Evolutionary conservation across 2,888 invertebrate genomes (phyloP), one percentile per base, ranked within the genome.

Genomic region (Parasteatoda lunata): DNA sequence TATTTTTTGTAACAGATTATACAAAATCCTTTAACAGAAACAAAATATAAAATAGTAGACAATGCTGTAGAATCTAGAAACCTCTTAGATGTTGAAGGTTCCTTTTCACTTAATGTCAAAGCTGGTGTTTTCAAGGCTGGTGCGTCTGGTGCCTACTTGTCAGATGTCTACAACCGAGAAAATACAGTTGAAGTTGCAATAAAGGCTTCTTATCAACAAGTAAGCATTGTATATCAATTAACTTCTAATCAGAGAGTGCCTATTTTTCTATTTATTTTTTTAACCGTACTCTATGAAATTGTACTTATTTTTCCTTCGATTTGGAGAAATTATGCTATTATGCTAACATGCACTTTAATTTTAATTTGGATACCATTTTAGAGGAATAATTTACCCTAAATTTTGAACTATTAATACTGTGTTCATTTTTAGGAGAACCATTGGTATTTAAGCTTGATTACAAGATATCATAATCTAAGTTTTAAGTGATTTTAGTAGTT

Each of bases 101-200:
- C 86, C 2, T 86, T 89, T n/a, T 84, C 83, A 0, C 72, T 89
- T 3, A 89, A 77, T 4, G 73, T 89, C 1, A 89, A 89, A 77
- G 79, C 59, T 0, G 89, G 89, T 0, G 30, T 87, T 0, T 89
- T 87, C 59, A 89, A 89, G 52, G 89, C 87, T 0, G 89, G 89
- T 3, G 89, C 87, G 3, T 71, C 83, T 0, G 89, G 89, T 2
- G 76, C 72, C 0, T 89, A 89, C 70, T 69, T 87, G 4, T 9
- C 73, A 0, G 86, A 89, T 49, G 64, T 54, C 5, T 81, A 87
- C 59, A 83, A 81, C 48, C 68, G 84, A 45, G 83, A 87, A 13
- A 86, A 87, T 45, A 84, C 80, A 4, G 87, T 89, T 4, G 89
- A 89, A 52, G 75, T 89, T 5, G 75, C 84, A 2, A 52, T 86